Evolutionary conservation across 2,797 vertebrate species (phyloP).

Genomic region (Gadopsis marmoratus): DNA sequence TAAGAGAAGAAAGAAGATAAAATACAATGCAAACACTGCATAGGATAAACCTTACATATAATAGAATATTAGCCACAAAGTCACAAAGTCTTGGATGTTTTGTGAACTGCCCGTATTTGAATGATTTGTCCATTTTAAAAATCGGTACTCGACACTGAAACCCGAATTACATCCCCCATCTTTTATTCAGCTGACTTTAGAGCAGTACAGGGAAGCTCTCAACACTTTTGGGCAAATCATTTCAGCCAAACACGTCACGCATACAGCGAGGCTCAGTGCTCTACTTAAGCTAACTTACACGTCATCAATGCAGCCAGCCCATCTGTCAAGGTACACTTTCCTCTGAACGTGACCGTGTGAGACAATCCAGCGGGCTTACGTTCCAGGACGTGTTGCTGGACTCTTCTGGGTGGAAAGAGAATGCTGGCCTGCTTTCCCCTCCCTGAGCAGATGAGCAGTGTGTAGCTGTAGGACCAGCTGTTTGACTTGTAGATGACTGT

Average conservation of each 20-base stretch:
- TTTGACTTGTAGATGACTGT: slow-evolving; percentile 38
- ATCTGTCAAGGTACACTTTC: slow-evolving; percentile 65
- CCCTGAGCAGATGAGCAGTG: slow-evolving; percentile 26
- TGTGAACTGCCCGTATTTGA: neutral
- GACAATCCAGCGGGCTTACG: slow-evolving; percentile 55
- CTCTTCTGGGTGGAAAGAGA: slow-evolving; percentile 31
- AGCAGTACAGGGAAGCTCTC: slow-evolving; percentile 55
- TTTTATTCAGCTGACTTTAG: slow-evolving; percentile 62
- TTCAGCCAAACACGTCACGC: slow-evolving; percentile 53
- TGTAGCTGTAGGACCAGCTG: slow-evolving; percentile 38
- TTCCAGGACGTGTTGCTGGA: slow-evolving; percentile 41
- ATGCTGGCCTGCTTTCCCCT: neutral
- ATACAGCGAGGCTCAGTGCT: slow-evolving; percentile 45
- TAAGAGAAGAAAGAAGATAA: neutral
- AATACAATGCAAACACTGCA: neutral
- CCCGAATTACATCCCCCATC: slow-evolving; percentile 26
- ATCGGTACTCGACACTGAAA: slow-evolving; percentile 21
- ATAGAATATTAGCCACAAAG: neutral
- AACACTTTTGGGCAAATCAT: slow-evolving; percentile 62
- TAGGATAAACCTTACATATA: neutral
- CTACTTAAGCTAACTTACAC: slow-evolving; percentile 59
- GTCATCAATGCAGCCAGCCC: slow-evolving; percentile 59
- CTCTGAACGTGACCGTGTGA: slow-evolving; percentile 67
- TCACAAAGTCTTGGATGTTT: neutral
- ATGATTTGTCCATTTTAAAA: slow-evolving; percentile 24